phyloP scores from a whole-genome alignment of 1,140 invertebrate species.

The Leptinotarsa texana region DNA sequence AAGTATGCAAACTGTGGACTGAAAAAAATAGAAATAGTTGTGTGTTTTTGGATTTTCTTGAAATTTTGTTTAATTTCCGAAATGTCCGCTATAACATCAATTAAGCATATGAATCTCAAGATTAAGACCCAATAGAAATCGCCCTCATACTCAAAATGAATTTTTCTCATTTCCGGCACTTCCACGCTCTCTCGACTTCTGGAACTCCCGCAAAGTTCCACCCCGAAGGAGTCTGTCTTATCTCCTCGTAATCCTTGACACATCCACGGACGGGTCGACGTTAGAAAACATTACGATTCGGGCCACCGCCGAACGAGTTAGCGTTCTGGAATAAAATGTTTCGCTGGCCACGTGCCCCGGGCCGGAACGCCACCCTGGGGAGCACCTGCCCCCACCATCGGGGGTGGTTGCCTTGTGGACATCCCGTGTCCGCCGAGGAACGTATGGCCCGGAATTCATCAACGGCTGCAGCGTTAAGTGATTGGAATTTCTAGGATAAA shows the following conservation, averaged over 20 bases:
- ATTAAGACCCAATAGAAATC: too few species aligned
- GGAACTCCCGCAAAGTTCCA: too few species aligned
- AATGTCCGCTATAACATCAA: too few species aligned
- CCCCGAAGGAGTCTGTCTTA: not conserved
- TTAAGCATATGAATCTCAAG: too few species aligned
- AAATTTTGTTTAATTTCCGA: too few species aligned
- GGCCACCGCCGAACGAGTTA: constrained; percentile 33
- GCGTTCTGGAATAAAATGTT: constrained; percentile 41
- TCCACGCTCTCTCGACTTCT: too few species aligned
- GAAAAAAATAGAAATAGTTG: too few species aligned
- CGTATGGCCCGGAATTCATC: constrained; percentile 19
- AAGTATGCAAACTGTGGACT: too few species aligned
- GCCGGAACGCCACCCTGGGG: constrained; percentile 32
- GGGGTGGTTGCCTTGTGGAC: constrained; percentile 24
- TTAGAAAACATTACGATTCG: constrained; percentile 37
- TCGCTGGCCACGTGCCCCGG: constrained; percentile 28
- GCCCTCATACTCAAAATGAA: too few species aligned
- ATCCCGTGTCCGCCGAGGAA: constrained; percentile 14
- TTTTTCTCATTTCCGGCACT: too few species aligned
- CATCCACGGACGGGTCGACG: not conserved
- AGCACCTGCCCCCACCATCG: constrained; percentile 21
- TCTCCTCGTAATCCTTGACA: not conserved
- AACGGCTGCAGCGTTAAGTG: constrained; percentile 15
- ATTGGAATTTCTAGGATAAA: constrained; percentile 4
- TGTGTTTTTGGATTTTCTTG: too few species aligned